Evolutionary conservation across 2,797 vertebrate species (phyloP).

Genomic region (Gorsachius magnificus): DNA sequence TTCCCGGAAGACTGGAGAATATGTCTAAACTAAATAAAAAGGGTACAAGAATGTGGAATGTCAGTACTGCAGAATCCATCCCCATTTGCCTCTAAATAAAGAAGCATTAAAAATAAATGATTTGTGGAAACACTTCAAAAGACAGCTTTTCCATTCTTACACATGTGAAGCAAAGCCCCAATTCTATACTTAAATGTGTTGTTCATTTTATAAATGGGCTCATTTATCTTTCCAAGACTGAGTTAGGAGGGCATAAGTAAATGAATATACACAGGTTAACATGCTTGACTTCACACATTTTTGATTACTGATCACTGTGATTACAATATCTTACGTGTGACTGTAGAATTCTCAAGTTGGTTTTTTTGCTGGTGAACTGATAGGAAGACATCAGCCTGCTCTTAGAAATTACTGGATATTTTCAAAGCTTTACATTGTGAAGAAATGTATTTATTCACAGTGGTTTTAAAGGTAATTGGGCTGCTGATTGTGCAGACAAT

Average conservation of each 20-base stretch:
- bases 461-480: constrained; percentile 1
- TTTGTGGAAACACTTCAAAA: constrained; percentile 7
- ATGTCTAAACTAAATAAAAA: not conserved
- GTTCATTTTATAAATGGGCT: not conserved
- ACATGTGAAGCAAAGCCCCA: not conserved
- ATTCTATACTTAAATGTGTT: not conserved
- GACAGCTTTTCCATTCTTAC: not conserved
- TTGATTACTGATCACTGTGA: not conserved
- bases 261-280: not conserved
- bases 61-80: not conserved
- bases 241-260: not conserved
- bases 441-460: not conserved
- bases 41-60: not conserved
- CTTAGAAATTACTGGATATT: not conserved
- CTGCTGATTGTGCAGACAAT: not conserved
- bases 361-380: not conserved
- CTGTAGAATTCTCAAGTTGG: not conserved
- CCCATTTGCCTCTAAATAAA: not conserved
- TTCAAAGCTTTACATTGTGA: not conserved
- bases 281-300: constrained; percentile 4
- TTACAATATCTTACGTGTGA: not conserved
- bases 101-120: constrained; percentile 1
- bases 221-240: constrained; percentile 21
- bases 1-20: not conserved
- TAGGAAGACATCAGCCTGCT: not conserved